Evolutionary conservation across 2,797 vertebrate genomes (phyloP), one percentile per base, ranked within the genome.

Genomic region (Peromyscus attwateri): DNA sequence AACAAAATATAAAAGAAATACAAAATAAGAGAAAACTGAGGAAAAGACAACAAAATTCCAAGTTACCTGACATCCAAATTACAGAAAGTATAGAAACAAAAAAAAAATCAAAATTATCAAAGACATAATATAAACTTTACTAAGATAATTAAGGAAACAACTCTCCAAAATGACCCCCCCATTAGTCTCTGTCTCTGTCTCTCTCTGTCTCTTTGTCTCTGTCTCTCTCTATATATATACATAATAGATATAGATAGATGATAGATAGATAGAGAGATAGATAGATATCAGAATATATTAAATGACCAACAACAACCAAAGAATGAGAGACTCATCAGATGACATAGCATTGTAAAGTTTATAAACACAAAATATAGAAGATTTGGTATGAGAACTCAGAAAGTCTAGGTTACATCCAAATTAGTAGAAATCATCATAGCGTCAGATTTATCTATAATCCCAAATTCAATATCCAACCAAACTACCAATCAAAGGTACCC

Each of bases 31-130:
- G 55, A 57, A 66, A 95, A 49, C 79, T 29, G 75, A 89, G n/a
- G 2, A 52, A 75, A 60, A 91, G 27, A 75, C 5, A 60, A 4
- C 64, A 34, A 73, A 68, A 83, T 37, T 68, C 52, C 21, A 62
- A 29, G 9, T 40, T 83, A 16, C 23, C 40, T 29, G 62, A 57
- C 1, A 81, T 66, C 16, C 23, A 93, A 77, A 12, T 84, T 73
- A 94, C 5, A 89, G 12, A 13, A 93, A 64, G 14, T 95, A 82
- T 37, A 34, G 7, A 75, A 90, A 80, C 52, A 40, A 43, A 81
- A 62, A 60, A 62, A 73, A 73, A 73, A 83, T 64, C 84, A 73
- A 40, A 73, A 83, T 71, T 92, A 49, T 89, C 19, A 70, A 95
- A 88, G 14, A 27, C 29, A 66, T 12, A 76, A 88, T 46, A 55